Conservation (phyloP, 2,888 invertebrate genomes). For the Troides oblongomaculatus region DNA sequence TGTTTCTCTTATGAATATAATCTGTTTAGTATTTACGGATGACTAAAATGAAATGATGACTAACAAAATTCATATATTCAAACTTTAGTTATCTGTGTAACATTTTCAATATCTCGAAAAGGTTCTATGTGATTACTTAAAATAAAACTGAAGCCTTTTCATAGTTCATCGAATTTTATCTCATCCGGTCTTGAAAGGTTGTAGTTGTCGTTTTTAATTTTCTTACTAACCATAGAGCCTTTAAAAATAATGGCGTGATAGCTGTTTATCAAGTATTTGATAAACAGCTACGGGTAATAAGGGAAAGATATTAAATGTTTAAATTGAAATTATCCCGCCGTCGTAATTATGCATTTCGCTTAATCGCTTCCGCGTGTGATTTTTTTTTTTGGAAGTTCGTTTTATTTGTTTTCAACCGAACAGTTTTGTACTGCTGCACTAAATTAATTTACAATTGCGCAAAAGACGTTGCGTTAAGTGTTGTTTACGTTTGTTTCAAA, state of each 20-base stretch:
- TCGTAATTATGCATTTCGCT: slow-evolving; percentile 6
- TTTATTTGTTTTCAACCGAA: not conserved
- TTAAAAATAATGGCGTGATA: not conserved
- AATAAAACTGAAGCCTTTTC: no score
- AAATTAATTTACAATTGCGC: not conserved
- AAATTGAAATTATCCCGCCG: slow-evolving; percentile 2
- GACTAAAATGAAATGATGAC: no score
- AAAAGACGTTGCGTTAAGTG: not conserved
- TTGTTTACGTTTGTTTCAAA: slow-evolving; percentile 15
- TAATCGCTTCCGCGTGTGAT: slow-evolving; percentile 2
- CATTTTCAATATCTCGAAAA: no score
- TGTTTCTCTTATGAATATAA: no score
- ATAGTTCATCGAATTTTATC: not conserved
- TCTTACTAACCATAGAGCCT: not conserved
- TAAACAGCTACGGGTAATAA: no score
- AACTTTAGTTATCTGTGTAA: no score
- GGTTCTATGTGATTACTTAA: no score
- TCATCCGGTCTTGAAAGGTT: not conserved
- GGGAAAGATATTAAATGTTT: not conserved
- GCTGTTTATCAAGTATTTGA: no score
- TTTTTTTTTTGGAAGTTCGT: not conserved
- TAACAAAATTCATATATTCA: no score
- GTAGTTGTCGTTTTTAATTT: not conserved
- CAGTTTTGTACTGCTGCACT: not conserved
- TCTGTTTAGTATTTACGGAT: no score